Evolutionary conservation across 1,140 invertebrate species (phyloP), one percentile per base, ranked within the genome.

Genomic region (Drosophila dunni): DNA sequence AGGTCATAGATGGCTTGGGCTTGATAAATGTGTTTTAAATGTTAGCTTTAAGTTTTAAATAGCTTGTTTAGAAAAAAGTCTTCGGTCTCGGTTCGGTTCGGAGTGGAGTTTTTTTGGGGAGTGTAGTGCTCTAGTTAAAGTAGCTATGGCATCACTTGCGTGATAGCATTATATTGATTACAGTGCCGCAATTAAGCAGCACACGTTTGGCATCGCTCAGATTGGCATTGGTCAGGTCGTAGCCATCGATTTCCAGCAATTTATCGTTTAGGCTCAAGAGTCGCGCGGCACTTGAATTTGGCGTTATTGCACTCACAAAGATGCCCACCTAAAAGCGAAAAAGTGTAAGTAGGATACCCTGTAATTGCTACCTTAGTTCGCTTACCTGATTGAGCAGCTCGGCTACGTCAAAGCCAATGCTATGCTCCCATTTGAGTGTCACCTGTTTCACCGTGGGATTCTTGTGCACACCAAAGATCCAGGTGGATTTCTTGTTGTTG

Each of bases 381-480:
- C 60, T 78, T 7, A 89, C 83, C 71, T 90, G 81, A 78, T 91
- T 89, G 7, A 81, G 75, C 42, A 91, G 58, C 62, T 89, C 81
- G 36, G 81, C 81, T 29, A 92, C 67, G 50, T 90, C 84, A 17
- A 92, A 92, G 40, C 83, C 90, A 10, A 81, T 64, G 60, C 63
- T 75, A 24, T 79, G 58, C 62, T 91, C 85, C 79, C 81, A 88
- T 72, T 82, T 86, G 2, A 92, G 78, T n/a, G 78, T 82, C 11
- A 91, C 78, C 70, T 92, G 89, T 73, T 90, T 91, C 75, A 94
- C 94, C 54, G 93, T 94, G 56, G 94, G 94, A 91, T 95, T 95
- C 83, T 93, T 94, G 71, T 95, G 94, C 4, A 93, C 93, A 38
- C 94, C 94, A 81, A 95, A 95, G 86, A 95, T 94, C 94, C 94